Evolutionary conservation across 2,113 vertebrate genomes (phyloP).

Genomic region (Acanthisitta chloris): DNA sequence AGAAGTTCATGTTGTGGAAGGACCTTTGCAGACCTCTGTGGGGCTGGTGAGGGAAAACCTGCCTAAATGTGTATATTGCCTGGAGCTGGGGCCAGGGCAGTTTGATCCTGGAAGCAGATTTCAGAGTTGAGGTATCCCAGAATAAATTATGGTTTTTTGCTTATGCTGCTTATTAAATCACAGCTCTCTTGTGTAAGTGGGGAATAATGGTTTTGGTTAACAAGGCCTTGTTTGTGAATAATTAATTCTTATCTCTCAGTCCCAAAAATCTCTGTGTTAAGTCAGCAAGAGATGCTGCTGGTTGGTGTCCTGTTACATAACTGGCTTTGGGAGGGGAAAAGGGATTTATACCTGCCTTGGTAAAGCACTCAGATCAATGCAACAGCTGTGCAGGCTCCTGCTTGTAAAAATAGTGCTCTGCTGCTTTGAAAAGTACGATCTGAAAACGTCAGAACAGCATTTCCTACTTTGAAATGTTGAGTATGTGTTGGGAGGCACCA

Average conservation of each 20-base stretch:
- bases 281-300: accelerated
- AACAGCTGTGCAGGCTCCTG: not conserved
- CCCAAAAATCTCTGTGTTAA: not conserved
- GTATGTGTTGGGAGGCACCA: not conserved
- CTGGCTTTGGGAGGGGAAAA: not conserved
- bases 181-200: not conserved
- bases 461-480: not conserved
- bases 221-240: not conserved
- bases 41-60: not conserved
- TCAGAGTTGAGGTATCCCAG: not conserved
- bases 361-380: not conserved
- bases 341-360: not conserved
- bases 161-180: not conserved
- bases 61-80: accelerated
- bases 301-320: not conserved
- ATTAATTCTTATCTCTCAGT: not conserved
- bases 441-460: not conserved
- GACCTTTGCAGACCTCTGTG: not conserved
- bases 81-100: not conserved
- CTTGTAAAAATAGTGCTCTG: not conserved
- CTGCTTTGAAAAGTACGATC: not conserved
- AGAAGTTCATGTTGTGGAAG: not conserved
- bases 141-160: not conserved
- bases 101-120: not conserved
- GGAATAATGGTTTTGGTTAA: not conserved